phyloP scores from a whole-genome alignment of 2,797 vertebrate species.

The Cynopterus sphinx region DNA sequence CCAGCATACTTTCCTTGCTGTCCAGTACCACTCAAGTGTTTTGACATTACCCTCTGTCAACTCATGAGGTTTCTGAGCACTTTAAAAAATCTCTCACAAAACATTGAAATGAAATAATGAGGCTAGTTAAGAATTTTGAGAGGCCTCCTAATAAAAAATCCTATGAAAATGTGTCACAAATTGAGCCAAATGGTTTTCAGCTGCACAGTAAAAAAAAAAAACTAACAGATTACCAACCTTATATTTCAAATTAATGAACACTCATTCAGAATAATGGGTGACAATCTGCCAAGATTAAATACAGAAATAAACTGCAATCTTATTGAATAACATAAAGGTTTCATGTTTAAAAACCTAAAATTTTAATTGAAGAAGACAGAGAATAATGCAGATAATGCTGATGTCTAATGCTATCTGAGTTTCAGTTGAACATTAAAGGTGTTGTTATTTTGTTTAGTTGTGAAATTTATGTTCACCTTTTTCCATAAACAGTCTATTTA shows the following conservation, averaged over 20 bases:
- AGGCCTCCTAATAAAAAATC: not conserved
- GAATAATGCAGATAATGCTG: not conserved
- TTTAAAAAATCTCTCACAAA: not conserved
- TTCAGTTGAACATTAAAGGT: not conserved
- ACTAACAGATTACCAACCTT: not conserved
- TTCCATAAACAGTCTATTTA: not conserved
- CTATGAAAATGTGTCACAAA: not conserved
- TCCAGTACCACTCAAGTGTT: not conserved
- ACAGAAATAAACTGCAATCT: not conserved
- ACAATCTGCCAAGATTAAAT: not conserved
- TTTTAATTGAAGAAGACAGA: not conserved
- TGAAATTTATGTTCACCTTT: not conserved
- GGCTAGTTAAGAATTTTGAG: not conserved
- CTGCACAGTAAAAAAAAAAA: not conserved
- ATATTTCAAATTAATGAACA: not conserved
- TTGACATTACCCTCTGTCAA: not conserved
- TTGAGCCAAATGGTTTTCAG: not conserved
- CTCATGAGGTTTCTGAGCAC: not conserved
- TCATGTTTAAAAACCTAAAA: not conserved
- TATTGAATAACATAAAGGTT: not conserved
- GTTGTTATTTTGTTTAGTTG: not conserved
- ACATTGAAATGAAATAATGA: conserved; percentile 43
- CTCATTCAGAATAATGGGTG: not conserved
- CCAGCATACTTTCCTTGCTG: not conserved
- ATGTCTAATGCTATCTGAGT: not conserved